Base-by-base conservation (phyloP, 2,888 invertebrate genomes). In the Tenthredo mesomela region DNA sequence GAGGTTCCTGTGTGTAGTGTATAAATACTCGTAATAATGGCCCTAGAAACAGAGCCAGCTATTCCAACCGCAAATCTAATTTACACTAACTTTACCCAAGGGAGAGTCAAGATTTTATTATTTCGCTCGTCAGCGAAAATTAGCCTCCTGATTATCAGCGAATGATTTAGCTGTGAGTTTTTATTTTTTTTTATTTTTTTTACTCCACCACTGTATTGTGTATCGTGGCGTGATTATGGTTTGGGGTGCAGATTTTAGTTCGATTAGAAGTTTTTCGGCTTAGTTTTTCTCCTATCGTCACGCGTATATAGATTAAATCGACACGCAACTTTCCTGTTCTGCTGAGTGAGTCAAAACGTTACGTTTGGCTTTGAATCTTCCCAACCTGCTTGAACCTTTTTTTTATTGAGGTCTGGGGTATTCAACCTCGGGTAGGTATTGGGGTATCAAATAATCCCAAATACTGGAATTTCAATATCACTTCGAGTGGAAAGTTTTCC, bases 311-410 rank as follows among this genome's bases (percentile, higher is more conserved):
- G 71, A 73, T 73, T 73, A 73, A 73, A 73, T 73, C 71, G 40
- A 43, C 71, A 73, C 71, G 71, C 71, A 73, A 73, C 43, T 73
- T 43, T 43, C 9, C n/a, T 21, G 43, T 43, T 73, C 40, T 43
- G 71, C 71, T 73, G 71, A 73, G 71, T 73, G 43, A 73, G 71
- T 73, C 12, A 21, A 73, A 73, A 73, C 71, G 33, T 70, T 43
- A 43, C n/a, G 37, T n/a, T 43, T 54, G n/a, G 40, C n/a, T 43
- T 25, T 9, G 21, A 73, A 73, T 73, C 71, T 43, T 40, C 43
- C n/a, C 40, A 73, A 73, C 71, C 40, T 73, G n/a, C 12, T 73
- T 43, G 7, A 70, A 70, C 70, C 70, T 73, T 43, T 73, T 73
- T 73, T 43, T 73, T 73, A 73, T 73, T 21, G 40, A 73, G 43